These are phyloP conservation scores for Tanytarsus gracilentus DNA, from an alignment of 2,888 invertebrate genomes.

Conservation along the genomic window DNA sequence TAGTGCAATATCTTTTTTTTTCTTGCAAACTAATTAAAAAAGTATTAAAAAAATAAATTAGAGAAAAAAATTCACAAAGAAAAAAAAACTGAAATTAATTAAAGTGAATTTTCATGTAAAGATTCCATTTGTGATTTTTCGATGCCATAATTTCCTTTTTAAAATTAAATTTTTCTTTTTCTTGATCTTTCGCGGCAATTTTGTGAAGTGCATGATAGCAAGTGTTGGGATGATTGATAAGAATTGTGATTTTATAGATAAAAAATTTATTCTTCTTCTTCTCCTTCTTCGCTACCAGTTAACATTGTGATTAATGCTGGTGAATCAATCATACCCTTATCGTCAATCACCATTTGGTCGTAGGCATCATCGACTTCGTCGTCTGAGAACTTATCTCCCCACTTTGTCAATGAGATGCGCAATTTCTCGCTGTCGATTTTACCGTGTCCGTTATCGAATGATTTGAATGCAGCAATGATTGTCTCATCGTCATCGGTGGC, in stretches of 20 bases:
- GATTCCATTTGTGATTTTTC: too few species aligned
- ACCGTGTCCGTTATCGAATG: constrained; percentile 75
- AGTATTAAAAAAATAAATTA: too few species aligned
- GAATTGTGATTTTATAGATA: neutral
- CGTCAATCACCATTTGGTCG: constrained; percentile 88
- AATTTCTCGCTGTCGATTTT: constrained; percentile 82
- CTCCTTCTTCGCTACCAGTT: constrained; percentile 77
- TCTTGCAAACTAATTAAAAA: too few species aligned
- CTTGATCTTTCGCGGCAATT: too few species aligned
- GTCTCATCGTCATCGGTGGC: constrained; percentile 85
- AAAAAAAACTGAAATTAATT: too few species aligned
- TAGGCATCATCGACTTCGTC: constrained; percentile 87
- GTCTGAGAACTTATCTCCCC: constrained; percentile 84
- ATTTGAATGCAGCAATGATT: constrained; percentile 84
- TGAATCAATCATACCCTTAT: constrained; percentile 83
- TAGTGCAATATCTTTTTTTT: too few species aligned
- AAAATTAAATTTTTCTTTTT: too few species aligned
- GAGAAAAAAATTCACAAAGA: too few species aligned
- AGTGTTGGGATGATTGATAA: neutral
- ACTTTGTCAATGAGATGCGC: constrained; percentile 85
- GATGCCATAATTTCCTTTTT: too few species aligned
- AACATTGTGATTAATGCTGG: constrained; percentile 77
- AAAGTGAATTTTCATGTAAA: too few species aligned
- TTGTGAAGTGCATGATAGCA: neutral
- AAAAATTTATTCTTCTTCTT: constrained; percentile 42